Evolutionary conservation across 2,888 invertebrate species (phyloP).

Genomic region (Syrphus vitripennis): DNA sequence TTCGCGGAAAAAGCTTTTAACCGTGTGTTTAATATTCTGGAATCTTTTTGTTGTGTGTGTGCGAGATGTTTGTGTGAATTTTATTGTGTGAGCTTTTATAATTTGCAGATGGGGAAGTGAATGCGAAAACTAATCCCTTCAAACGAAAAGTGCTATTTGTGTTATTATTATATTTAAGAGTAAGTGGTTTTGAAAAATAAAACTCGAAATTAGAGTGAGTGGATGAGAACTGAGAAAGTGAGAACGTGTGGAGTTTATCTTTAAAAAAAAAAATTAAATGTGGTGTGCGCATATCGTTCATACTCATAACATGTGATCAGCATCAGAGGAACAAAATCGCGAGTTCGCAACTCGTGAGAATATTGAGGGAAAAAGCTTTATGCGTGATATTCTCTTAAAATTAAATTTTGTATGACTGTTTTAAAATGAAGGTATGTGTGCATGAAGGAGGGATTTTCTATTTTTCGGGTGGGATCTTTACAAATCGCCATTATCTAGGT

Average conservation of each 20-base stretch:
- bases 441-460: constrained; percentile 24
- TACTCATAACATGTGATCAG: neutral
- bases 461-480: constrained; percentile 56
- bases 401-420: neutral
- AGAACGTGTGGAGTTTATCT: too few species aligned
- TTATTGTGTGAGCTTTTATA: constrained; percentile 9
- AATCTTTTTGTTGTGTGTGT: neutral
- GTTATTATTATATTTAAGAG: constrained; percentile 8
- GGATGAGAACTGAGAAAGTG: too few species aligned
- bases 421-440: constrained; percentile 14
- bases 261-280: too few species aligned
- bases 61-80: neutral
- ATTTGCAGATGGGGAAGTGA: constrained; percentile 2
- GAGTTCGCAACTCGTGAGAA: neutral
- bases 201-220: neutral
- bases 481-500: constrained; percentile 65
- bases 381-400: constrained; percentile 10
- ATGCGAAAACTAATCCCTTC: neutral
- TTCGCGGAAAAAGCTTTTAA: constrained; percentile 54
- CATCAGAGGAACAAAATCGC: neutral
- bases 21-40: neutral
- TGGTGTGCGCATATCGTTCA: too few species aligned
- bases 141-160: neutral
- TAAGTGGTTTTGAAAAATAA: neutral
- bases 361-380: neutral